Conservation (phyloP, 2,888 invertebrate species). For the Podabrus alpinus region DNA sequence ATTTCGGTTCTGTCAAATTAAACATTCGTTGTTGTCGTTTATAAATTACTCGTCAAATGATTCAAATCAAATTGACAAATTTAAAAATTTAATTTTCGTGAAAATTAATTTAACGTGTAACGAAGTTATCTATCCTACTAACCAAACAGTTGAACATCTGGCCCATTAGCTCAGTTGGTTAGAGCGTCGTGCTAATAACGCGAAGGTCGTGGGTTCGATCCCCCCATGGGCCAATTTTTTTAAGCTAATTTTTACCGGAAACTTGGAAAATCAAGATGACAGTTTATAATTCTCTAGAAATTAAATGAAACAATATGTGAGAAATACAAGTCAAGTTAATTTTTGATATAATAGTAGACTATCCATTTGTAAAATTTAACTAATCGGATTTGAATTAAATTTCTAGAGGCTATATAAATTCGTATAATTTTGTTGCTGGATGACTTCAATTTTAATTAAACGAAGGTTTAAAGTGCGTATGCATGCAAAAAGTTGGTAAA, state of each 20-base stretch:
- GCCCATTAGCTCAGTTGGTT: constrained; percentile 78
- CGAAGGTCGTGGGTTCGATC: constrained; percentile 77
- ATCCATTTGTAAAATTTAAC: not conserved
- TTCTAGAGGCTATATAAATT: not conserved
- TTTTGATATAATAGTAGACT: not conserved
- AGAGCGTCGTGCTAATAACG: constrained; percentile 78
- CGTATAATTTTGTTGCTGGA: not conserved
- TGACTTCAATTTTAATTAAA: not conserved
- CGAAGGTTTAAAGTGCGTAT: not conserved
- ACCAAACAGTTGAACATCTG: constrained; percentile 37
- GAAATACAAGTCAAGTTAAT: not conserved
- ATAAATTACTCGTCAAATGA: not conserved
- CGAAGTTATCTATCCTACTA: not conserved
- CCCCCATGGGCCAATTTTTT: constrained; percentile 67
- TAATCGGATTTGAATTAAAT: not conserved
- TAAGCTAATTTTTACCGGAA: too few relatives aligned
- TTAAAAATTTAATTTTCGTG: too few relatives aligned
- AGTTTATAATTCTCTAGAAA: not conserved
- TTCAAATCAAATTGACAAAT: not conserved
- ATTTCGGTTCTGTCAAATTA: not conserved
- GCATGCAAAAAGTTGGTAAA: not conserved
- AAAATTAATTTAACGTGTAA: too few relatives aligned
- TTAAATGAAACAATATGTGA: not conserved
- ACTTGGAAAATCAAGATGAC: not conserved
- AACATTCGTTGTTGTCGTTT: not conserved